Evolutionary conservation across 2,888 invertebrate species (phyloP), one percentile per base, ranked within the genome.

Genomic region (Tenthredo scrophulariae): DNA sequence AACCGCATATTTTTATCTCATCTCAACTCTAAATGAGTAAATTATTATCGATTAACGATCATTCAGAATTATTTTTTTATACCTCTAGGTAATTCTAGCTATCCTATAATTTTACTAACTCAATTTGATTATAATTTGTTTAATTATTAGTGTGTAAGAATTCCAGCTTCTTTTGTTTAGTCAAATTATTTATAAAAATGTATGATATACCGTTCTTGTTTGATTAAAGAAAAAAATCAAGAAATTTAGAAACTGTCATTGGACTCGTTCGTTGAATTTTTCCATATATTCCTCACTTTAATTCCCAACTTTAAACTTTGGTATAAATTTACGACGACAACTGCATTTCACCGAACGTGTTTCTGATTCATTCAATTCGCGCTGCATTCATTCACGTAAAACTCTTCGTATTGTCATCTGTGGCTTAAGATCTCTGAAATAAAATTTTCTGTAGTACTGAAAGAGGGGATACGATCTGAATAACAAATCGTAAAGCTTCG

Each of bases 301-400:
- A 26, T 26, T 10, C 13, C 22, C 10, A 62, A 62, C 18, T 18
- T 15, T 1, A 33, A 67, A 67, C 33, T 15, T 67, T 1, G 29
- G 33, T 67, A 67, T 33, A 58, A 46, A 33, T 33, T 29, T 18
- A 67, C 43, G 43, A 43, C 7, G 33, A 67, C 67, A 67, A 74
- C 46, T 15, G 13, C 22, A 74, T 43, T 43, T 74, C 22, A 43
- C 15, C 43, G 22, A 43, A 43, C 40, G n/a, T 15, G 72, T 43
- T 74, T 43, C 22, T 74, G 72, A 74, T 74, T 40, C 72, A 74
- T 74, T 43, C 22, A 26, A 74, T 74, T 74, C 40, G 43, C 9
- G 22, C 72, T 43, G 72, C 72, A 22, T 43, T 22, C n/a, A 43
- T 74, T 74, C 40, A 43, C 22, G 72, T 43, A 40, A 74, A 74